These are phyloP conservation scores for Pachydiplax longipennis DNA, from an alignment of 2,888 invertebrate genomes.

Conservation along the genomic window DNA sequence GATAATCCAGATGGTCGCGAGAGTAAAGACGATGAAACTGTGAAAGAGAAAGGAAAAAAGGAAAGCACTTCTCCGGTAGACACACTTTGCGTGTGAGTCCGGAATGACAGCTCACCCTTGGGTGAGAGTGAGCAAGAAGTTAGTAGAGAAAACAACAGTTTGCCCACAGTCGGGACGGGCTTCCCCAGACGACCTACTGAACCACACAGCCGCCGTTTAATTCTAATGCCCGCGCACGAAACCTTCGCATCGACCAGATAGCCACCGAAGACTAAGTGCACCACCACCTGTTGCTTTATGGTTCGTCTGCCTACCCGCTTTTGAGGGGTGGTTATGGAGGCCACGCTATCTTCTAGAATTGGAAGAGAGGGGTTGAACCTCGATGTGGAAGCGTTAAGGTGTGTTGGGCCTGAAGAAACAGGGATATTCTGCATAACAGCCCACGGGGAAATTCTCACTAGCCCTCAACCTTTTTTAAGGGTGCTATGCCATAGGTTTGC, in stretches of 20 bases:
- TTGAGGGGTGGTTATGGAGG: neutral
- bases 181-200: neutral
- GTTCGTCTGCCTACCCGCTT: neutral
- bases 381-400: neutral
- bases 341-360: neutral
- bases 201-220: neutral
- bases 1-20: too few species aligned
- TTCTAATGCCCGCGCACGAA: neutral
- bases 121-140: neutral
- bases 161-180: neutral
- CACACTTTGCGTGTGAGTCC: neutral
- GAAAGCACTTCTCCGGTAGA: neutral
- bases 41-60: neutral
- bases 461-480: slow-evolving; percentile 25
- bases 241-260: neutral
- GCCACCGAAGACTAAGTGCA: neutral
- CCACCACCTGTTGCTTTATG: neutral
- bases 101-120: neutral
- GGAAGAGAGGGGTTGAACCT: neutral
- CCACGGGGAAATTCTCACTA: neutral
- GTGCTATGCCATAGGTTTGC: neutral
- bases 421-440: slow-evolving; percentile 29
- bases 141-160: neutral
- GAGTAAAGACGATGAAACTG: neutral
- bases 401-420: neutral